These are phyloP conservation scores for Cyprinodon diabolis DNA, from an alignment of 2,797 vertebrate genomes.

Conservation along the genomic window DNA sequence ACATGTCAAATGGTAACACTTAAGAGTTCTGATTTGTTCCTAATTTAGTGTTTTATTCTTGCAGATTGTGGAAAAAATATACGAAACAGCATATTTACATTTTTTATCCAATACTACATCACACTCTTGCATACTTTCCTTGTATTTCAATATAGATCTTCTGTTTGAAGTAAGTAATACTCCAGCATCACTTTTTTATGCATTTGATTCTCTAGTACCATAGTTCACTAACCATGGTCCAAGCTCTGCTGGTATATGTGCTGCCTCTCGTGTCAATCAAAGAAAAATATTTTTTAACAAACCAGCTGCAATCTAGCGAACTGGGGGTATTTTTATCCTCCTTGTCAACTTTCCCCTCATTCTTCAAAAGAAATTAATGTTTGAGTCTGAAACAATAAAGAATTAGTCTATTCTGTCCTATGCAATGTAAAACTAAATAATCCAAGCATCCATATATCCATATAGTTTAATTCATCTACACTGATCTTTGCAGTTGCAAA, in stretches of 20 bases:
- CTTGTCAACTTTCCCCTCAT: too few relatives aligned
- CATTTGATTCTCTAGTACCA: neutral
- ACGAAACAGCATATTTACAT: too few relatives aligned
- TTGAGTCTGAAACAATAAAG: too few relatives aligned
- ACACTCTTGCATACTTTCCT: neutral
- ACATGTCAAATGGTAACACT: neutral
- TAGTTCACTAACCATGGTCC: neutral
- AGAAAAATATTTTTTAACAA: too few relatives aligned
- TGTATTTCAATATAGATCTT: neutral
- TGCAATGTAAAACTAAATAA: neutral
- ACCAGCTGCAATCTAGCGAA: too few relatives aligned
- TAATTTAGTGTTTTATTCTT: conserved; percentile 1
- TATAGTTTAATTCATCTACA: neutral
- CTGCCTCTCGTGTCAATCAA: neutral
- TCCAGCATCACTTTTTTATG: neutral
- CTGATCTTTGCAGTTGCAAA: neutral
- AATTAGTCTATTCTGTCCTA: too few relatives aligned
- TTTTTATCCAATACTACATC: neutral
- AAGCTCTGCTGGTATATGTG: neutral
- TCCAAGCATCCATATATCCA: neutral
- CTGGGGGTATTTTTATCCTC: too few relatives aligned
- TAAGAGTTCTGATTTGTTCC: neutral
- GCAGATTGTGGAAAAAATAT: too few relatives aligned
- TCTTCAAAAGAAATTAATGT: too few relatives aligned
- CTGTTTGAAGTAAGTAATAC: too few relatives aligned